phyloP scores from a whole-genome alignment of 2,797 vertebrate species.

The Apogon talboti region DNA sequence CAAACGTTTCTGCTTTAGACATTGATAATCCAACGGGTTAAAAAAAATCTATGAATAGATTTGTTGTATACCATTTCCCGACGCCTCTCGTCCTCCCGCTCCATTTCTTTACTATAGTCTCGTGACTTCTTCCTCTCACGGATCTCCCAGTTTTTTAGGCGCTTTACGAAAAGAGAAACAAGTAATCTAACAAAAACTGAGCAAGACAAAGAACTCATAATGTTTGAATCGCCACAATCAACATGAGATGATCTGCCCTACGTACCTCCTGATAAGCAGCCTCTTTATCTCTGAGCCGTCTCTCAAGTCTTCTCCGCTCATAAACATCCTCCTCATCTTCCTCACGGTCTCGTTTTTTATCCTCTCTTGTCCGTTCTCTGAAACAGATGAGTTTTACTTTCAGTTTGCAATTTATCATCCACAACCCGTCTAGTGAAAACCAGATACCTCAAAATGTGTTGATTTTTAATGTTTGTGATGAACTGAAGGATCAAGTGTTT shows the following conservation, averaged over 20 bases:
- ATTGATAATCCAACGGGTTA: background rate
- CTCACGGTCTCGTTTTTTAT: slow-evolving; percentile 93
- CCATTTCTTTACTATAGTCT: slow-evolving; percentile 95
- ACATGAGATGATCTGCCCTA: background rate
- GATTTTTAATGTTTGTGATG: too few species aligned
- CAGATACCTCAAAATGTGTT: too few species aligned
- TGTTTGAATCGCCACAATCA: background rate
- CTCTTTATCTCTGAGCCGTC: slow-evolving; percentile 96
- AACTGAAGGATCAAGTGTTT: too few species aligned
- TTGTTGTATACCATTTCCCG: slow-evolving; percentile 89
- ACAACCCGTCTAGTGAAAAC: too few species aligned
- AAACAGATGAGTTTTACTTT: slow-evolving; percentile 6
- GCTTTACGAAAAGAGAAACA: slow-evolving; percentile 74
- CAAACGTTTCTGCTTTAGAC: background rate
- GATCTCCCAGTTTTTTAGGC: slow-evolving; percentile 99
- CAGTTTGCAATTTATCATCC: background rate
- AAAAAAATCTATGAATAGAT: background rate
- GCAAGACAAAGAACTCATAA: background rate
- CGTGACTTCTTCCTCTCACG: slow-evolving; percentile 96
- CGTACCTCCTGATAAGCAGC: slow-evolving; percentile 96
- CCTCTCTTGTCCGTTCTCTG: slow-evolving; percentile 91
- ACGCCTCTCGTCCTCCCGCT: slow-evolving; percentile 95
- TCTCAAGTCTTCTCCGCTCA: slow-evolving; percentile 93
- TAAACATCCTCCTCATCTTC: slow-evolving; percentile 98
- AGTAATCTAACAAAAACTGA: background rate